phyloP scores from a whole-genome alignment of 23 tunicate species.

The Halocynthia roretzi region DNA sequence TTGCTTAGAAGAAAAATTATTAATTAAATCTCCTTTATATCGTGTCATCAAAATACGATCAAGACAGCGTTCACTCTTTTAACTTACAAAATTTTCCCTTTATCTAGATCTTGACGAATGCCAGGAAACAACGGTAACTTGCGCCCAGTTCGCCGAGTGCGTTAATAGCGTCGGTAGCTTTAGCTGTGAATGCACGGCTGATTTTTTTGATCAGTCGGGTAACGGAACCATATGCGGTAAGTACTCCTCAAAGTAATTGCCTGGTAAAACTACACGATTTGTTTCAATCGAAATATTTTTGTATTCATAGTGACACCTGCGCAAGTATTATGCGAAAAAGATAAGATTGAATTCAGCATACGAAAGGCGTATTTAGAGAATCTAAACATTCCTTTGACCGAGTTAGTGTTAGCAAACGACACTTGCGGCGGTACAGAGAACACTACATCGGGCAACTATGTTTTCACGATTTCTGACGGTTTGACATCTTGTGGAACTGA shows the following conservation, averaged over 20 bases:
- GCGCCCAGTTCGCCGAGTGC: slow-evolving; percentile 7
- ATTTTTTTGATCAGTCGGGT: slow-evolving; percentile 10
- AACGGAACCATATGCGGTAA: slow-evolving; percentile 37
- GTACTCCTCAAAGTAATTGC: not conserved
- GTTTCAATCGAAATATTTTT: too few species aligned
- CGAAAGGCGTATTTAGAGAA: slow-evolving; percentile 9
- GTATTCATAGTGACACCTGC: slow-evolving; percentile 25
- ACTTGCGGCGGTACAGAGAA: slow-evolving; percentile 15
- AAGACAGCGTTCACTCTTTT: not conserved
- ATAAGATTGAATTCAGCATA: slow-evolving; percentile 5
- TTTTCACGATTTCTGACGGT: slow-evolving; percentile 11
- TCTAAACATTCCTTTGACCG: not conserved
- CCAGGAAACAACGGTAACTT: not conserved
- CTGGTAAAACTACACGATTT: too few species aligned
- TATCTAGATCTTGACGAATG: slow-evolving; percentile 33
- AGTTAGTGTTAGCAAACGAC: slow-evolving; percentile 9
- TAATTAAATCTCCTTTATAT: too few species aligned
- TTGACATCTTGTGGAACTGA: slow-evolving; percentile 25
- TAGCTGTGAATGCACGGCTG: slow-evolving; percentile 18
- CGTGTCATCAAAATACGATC: too few species aligned
- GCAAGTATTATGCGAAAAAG: slow-evolving; percentile 18
- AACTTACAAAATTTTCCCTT: not conserved
- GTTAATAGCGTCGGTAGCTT: slow-evolving; percentile 15
- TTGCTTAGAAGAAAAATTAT: too few species aligned
- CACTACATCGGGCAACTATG: slow-evolving; percentile 7